Evolutionary conservation across 2,797 vertebrate genomes (phyloP).

Genomic region (Notoglanidium macrostoma): DNA sequence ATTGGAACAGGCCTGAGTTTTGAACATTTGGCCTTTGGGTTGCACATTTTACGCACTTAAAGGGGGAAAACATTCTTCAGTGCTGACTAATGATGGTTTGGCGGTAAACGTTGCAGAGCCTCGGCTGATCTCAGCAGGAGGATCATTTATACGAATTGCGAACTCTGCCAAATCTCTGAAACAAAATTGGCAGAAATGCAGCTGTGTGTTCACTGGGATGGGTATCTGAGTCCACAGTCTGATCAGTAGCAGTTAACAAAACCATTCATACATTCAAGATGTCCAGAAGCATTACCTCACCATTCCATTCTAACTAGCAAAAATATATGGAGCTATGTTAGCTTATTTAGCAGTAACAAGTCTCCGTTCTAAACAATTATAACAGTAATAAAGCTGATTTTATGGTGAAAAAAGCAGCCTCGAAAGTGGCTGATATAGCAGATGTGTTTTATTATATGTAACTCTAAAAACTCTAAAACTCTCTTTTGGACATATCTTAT

Average conservation of each 20-base stretch:
- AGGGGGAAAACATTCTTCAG: constrained; percentile 44
- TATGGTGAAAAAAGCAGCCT: background rate
- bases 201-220: constrained; percentile 21
- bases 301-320: constrained; percentile 7
- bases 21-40: constrained; percentile 33
- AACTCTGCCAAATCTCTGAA: constrained; percentile 25
- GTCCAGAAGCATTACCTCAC: constrained; percentile 17
- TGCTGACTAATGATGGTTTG: constrained; percentile 46
- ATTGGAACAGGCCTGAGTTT: constrained; percentile 18
- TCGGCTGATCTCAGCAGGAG: constrained; percentile 43
- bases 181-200: constrained; percentile 29
- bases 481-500: background rate
- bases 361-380: background rate
- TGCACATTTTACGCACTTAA: constrained; percentile 41
- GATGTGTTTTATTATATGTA: background rate
- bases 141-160: constrained; percentile 33
- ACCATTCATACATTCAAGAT: constrained; percentile 37
- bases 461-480: background rate
- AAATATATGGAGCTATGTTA: background rate
- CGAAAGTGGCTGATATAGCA: background rate
- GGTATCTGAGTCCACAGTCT: constrained; percentile 9
- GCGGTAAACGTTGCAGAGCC: constrained; percentile 37
- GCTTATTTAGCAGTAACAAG: background rate
- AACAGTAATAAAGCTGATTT: background rate
- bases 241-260: constrained; percentile 30